Evolutionary conservation across 2,797 vertebrate genomes (phyloP).

Genomic region (Gallinago nigripennis): DNA sequence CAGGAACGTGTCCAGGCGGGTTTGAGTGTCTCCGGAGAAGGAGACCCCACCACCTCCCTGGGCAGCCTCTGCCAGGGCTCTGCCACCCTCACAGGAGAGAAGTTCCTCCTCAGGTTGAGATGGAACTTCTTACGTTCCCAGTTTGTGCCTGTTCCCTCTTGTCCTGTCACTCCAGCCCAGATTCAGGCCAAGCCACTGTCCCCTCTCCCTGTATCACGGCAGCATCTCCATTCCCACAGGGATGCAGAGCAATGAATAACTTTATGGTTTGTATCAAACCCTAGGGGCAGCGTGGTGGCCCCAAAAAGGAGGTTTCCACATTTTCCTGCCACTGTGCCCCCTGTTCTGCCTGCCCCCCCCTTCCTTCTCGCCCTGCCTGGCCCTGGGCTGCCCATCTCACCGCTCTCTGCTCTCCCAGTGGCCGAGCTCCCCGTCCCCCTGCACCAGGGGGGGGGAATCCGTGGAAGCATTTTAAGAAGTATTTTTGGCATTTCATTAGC

Average conservation of each 20-base stretch:
- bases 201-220: not conserved
- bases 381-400: not conserved
- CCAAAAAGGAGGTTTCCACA: rapidly evolving
- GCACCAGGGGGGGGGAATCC: not conserved
- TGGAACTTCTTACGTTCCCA: no score
- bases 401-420: not conserved
- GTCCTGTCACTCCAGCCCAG: not conserved
- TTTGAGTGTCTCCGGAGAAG: no score
- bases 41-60: no score
- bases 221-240: not conserved
- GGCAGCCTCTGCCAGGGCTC: no score
- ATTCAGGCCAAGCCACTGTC: not conserved
- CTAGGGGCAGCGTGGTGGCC: rapidly evolving
- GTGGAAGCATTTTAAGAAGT: not conserved
- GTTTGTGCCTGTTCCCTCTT: no score
- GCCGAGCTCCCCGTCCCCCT: not conserved
- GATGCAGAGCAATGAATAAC: rapidly evolving
- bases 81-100: no score
- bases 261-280: rapidly evolving
- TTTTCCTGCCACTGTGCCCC: not conserved
- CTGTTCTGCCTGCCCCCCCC: not conserved
- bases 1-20: no score
- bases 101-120: no score
- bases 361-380: not conserved
- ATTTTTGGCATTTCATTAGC: not conserved